Percentiles rank a stretch among this genome's conserved stretches.
Evolutionary conservation across 2,888 invertebrate species (phyloP).

Genomic region (Nyleta sp.): DNA sequence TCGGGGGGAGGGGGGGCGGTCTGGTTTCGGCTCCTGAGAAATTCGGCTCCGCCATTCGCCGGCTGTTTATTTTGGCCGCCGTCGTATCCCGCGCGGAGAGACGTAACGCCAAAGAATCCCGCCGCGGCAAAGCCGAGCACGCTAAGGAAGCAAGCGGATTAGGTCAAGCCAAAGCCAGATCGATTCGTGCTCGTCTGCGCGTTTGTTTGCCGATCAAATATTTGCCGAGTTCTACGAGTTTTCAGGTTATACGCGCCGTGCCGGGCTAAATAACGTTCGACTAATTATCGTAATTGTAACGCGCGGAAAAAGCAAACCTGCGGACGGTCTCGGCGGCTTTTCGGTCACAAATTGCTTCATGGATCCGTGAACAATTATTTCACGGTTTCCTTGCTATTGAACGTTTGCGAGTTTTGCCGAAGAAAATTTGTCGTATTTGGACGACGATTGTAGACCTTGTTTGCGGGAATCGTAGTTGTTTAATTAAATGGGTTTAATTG

Average conservation of each 20-base stretch:
- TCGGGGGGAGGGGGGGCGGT: neutral
- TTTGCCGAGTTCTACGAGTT: conserved; percentile 51
- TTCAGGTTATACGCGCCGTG: conserved; percentile 40
- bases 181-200: conserved; percentile 58
- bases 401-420: neutral
- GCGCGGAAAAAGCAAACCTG: conserved; percentile 20
- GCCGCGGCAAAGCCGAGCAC: conserved; percentile 27
- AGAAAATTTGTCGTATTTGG: neutral
- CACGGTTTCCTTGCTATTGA: conserved; percentile 1
- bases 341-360: conserved; percentile 31
- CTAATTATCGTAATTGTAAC: conserved; percentile 49
- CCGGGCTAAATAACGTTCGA: conserved; percentile 40
- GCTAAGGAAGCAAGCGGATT: conserved; percentile 51
- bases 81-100: neutral
- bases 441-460: neutral
- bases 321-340: conserved; percentile 13
- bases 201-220: conserved; percentile 60
- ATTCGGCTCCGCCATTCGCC: conserved; percentile 9
- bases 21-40: neutral
- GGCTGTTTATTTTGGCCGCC: conserved; percentile 36
- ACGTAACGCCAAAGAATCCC: conserved; percentile 31
- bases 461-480: too few species aligned
- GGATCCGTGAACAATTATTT: conserved; percentile 12
- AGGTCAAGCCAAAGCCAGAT: conserved; percentile 57
- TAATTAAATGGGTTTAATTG: too few species aligned